Conservation (phyloP, 2,888 invertebrate genomes). For the Drosophila paramelanica region DNA sequence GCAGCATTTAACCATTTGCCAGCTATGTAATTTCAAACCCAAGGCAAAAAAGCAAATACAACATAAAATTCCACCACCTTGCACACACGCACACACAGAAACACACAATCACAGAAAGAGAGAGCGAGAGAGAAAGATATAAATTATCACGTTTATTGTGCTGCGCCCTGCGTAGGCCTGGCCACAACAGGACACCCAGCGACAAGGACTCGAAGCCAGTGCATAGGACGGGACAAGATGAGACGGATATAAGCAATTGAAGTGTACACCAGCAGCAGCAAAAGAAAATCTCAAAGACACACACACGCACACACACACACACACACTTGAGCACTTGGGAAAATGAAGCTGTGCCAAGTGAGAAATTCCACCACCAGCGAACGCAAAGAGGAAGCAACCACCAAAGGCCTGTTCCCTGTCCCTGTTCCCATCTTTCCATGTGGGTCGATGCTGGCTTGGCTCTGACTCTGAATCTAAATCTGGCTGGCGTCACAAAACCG, state of each 20-base stretch:
- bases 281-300: constrained; percentile 29
- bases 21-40: constrained; percentile 52
- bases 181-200: constrained; percentile 12
- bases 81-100: constrained; percentile 17
- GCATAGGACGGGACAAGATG: constrained; percentile 7
- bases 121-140: constrained; percentile 18
- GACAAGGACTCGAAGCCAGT: constrained; percentile 18
- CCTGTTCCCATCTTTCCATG: constrained; percentile 18
- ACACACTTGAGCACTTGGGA: not conserved
- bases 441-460: constrained; percentile 17
- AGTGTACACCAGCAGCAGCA: constrained; percentile 7
- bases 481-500: constrained; percentile 17
- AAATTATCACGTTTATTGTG: constrained; percentile 58
- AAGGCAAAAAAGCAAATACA: constrained; percentile 20
- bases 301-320: not conserved
- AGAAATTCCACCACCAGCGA: constrained; percentile 47
- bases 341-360: constrained; percentile 20
- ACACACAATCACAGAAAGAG: constrained; percentile 11
- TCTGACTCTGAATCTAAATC: not conserved
- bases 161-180: constrained; percentile 23
- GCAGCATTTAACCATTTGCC: constrained; percentile 33
- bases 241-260: constrained; percentile 32
- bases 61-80: constrained; percentile 70
- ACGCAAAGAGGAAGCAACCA: constrained; percentile 28
- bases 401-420: constrained; percentile 11